Evolutionary conservation across 2,113 vertebrate species (phyloP), one percentile per base, ranked within the genome.

Genomic region (Otocyon megalotis): DNA sequence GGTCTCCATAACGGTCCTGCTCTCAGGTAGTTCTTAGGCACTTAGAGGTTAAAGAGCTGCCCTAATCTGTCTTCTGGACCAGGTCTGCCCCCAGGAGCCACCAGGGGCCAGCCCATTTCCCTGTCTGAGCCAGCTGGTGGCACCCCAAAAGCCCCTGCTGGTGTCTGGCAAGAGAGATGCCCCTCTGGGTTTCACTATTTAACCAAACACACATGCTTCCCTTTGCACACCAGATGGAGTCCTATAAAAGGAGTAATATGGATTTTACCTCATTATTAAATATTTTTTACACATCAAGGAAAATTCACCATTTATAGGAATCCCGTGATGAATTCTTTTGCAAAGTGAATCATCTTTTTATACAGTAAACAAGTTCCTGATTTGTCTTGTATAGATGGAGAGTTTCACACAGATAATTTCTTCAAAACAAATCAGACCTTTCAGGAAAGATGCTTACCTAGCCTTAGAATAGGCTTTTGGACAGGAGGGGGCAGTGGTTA

Each of bases 221-320:
- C 85, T 97, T 89, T 86, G 94, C 97, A 96, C 93, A 94, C 94
- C 97, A 97, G 96, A 97, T 97, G 96, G 96, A 63, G 76, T 89
- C 86, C 80, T 94, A 67, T 76, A 87, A 95, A 95, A 88, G 87
- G 94, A 91, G 37, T 81, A 93, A 94, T 95, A 43, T 83, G 54
- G 92, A 93, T 94, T 97, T 96, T 91, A 95, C 77, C 60, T 95
- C 85, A 86, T 95, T 96, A 97, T 97, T 96, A 94, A 80, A 62
- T 94, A 53, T 88, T 86, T 96, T 96, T 97, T 97, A 96, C 85
- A 86, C 90, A 86, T 83, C 69, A 72, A 95, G 95, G 77, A 93
- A 88, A 96, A 91, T 80, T 77, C 71, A 84, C 69, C 85, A 81
- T 85, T 93, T 96, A 72, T 71, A 94, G 86, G 82, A 76, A 84